Conservation (phyloP, 2,113 vertebrate species). For the Willisornis vidua region DNA sequence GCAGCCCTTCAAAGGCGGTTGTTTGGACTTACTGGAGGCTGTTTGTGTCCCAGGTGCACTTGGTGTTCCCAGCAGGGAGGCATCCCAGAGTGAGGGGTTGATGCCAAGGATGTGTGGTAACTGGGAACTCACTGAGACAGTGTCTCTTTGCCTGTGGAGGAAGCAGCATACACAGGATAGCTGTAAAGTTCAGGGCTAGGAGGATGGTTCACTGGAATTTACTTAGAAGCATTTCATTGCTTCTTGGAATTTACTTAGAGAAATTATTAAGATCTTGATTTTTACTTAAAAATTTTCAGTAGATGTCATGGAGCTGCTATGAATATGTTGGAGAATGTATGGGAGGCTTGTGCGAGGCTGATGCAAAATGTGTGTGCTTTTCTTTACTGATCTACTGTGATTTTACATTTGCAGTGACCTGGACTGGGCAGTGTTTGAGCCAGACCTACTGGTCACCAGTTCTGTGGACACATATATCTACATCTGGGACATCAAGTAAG, state of each 20-base stretch:
- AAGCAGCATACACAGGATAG: not conserved
- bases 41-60: not conserved
- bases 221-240: not conserved
- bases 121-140: not conserved
- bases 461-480: constrained; percentile 99
- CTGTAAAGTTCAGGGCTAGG: not conserved
- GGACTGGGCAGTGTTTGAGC: constrained; percentile 97
- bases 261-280: constrained; percentile 21
- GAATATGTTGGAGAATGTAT: not conserved
- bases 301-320: not conserved
- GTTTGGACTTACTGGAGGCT: not conserved
- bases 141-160: not conserved
- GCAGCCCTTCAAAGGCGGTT: not conserved
- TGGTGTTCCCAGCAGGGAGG: not conserved
- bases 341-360: not conserved
- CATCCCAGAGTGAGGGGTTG: not conserved
- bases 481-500: constrained; percentile 98
- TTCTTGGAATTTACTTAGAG: constrained; percentile 30
- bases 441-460: constrained; percentile 93
- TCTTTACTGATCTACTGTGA: not conserved
- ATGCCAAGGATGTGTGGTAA: not conserved
- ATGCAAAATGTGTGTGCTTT: not conserved
- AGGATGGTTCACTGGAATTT: not conserved
- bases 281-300: not conserved
- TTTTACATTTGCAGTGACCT: constrained; percentile 83